A percentile compares a stretch with the other conserved stretches of the same genome.
phyloP scores from a whole-genome alignment of 2,888 invertebrate genomes.

The Dynastes maya region DNA sequence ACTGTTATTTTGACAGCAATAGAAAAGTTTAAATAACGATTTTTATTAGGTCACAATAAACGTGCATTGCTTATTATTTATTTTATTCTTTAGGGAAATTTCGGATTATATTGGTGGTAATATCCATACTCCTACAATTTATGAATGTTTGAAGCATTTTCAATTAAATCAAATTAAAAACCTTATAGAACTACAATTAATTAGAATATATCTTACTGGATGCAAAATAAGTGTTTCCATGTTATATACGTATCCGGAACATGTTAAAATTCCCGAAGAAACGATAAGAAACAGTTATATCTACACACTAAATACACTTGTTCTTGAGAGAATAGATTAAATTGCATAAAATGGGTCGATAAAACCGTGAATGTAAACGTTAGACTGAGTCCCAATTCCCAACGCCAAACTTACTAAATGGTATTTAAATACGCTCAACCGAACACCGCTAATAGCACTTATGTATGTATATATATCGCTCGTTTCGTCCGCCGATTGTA shows the following conservation, averaged over 20 bases:
- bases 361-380: background rate
- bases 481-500: background rate
- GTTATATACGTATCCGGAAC: constrained; percentile 13
- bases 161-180: too few relatives aligned
- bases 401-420: constrained; percentile 16
- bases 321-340: background rate
- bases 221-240: constrained; percentile 34
- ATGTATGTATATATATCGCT: background rate
- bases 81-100: too few relatives aligned
- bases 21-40: too few relatives aligned
- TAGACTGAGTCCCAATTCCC: background rate
- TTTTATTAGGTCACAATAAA: too few relatives aligned
- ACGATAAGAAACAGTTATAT: constrained; percentile 13
- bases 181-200: background rate
- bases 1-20: too few relatives aligned
- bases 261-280: constrained; percentile 17
- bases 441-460: background rate
- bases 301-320: constrained; percentile 3
- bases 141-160: too few relatives aligned
- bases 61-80: too few relatives aligned
- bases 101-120: too few relatives aligned
- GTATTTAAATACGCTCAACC: constrained; percentile 28
- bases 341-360: background rate
- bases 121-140: too few relatives aligned
- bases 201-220: constrained; percentile 31